A percentile compares a stretch with the other conserved stretches of the same genome.
These are phyloP conservation scores for Acipenser oxyrinchus DNA, from an alignment of 2,797 vertebrate genomes.

Conservation along the genomic window DNA sequence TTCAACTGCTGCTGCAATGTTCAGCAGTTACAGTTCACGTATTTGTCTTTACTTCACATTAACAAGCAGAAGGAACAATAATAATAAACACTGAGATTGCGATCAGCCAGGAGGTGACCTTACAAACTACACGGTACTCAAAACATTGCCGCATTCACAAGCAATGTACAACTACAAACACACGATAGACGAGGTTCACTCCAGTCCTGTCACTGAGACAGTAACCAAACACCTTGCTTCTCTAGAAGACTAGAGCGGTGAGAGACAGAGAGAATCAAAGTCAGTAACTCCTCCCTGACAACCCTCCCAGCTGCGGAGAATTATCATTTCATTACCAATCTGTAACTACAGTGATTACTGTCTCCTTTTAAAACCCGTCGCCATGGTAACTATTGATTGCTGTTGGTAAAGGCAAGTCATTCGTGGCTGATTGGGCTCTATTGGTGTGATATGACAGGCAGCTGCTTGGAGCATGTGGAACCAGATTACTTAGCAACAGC, in stretches of 20 bases:
- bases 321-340: constrained; percentile 58
- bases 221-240: too few relatives aligned
- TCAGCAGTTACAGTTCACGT: background rate
- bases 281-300: constrained; percentile 52
- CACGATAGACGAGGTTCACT: too few relatives aligned
- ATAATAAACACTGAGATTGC: too few relatives aligned
- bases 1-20: too few relatives aligned
- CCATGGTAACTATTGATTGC: constrained; percentile 55
- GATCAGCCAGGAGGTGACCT: too few relatives aligned
- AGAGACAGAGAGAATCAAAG: constrained; percentile 46
- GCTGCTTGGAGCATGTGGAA: constrained; percentile 18
- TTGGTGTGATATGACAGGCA: constrained; percentile 40
- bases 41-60: too few relatives aligned
- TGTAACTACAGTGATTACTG: constrained; percentile 36
- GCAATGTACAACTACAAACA: too few relatives aligned
- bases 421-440: constrained; percentile 45
- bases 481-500: too few relatives aligned
- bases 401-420: constrained; percentile 44
- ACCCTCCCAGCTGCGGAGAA: constrained; percentile 44
- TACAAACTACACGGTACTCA: too few relatives aligned
- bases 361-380: constrained; percentile 49
- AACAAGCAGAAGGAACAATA: too few relatives aligned
- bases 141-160: too few relatives aligned
- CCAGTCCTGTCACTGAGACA: too few relatives aligned
- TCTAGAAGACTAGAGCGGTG: constrained; percentile 14